phyloP scores from a whole-genome alignment of 2,888 invertebrate genomes.

The Diarsia brunnea region DNA sequence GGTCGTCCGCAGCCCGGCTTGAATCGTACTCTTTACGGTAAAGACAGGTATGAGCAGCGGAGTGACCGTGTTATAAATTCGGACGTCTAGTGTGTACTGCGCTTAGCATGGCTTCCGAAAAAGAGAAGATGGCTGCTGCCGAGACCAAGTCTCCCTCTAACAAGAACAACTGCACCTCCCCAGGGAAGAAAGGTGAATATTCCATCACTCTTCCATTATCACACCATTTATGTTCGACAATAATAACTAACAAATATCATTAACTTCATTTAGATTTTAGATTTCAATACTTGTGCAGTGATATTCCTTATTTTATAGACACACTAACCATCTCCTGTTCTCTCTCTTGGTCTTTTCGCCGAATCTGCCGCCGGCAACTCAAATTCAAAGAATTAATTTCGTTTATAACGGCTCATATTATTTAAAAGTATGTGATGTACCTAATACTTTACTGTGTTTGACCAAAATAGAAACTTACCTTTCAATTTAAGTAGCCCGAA shows the following conservation, averaged over 20 bases:
- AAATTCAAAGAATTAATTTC: neutral
- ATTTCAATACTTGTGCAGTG: constrained; percentile 2
- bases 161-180: constrained; percentile 88
- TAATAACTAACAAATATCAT: constrained; percentile 15
- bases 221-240: constrained; percentile 22
- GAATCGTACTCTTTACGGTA: constrained; percentile 53
- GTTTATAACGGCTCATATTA: neutral
- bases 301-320: constrained; percentile 4
- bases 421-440: neutral
- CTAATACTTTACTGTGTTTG: neutral
- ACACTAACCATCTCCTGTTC: neutral
- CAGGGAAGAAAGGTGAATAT: constrained; percentile 88
- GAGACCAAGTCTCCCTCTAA: constrained; percentile 87
- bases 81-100: constrained; percentile 74
- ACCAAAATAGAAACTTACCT: neutral
- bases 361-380: neutral
- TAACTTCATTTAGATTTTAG: constrained; percentile 23
- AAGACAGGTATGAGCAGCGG: constrained; percentile 83
- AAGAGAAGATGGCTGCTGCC: constrained; percentile 88
- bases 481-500: neutral
- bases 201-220: constrained; percentile 50
- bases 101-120: constrained; percentile 86
- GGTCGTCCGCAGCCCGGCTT: constrained; percentile 74
- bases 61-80: constrained; percentile 77
- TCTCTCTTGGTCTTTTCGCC: constrained; percentile 1